Conservation (phyloP, 2,113 vertebrate genomes). For the Dicrurus megarhynchus region DNA sequence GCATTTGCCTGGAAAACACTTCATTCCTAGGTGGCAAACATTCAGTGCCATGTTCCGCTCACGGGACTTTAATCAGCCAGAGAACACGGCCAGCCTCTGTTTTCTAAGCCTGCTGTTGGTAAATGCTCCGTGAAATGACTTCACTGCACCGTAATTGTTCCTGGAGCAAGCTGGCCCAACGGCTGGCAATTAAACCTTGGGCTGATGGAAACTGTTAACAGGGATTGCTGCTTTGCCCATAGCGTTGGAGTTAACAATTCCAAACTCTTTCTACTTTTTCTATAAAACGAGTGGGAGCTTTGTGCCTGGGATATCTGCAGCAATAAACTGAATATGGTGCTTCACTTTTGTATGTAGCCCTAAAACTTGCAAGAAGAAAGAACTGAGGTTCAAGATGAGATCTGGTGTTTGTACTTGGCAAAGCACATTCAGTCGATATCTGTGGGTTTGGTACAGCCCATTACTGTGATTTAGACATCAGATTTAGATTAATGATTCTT, state of each 20-base stretch:
- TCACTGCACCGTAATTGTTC: constrained; percentile 49
- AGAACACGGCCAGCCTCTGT: neutral
- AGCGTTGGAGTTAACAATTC: constrained; percentile 39
- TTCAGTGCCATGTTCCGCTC: neutral
- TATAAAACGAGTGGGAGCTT: constrained; percentile 34
- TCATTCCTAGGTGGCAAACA: neutral
- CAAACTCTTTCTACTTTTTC: constrained; percentile 55
- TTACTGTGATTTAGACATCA: neutral
- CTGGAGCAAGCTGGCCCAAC: constrained; percentile 51
- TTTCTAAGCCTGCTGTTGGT: constrained; percentile 50
- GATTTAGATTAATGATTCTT: neutral
- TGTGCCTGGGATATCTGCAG: constrained; percentile 37
- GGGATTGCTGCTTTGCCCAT: constrained; percentile 41
- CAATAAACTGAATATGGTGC: constrained; percentile 40
- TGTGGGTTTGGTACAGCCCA: neutral
- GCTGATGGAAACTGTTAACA: constrained; percentile 62
- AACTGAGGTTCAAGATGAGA: neutral
- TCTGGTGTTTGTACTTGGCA: neutral
- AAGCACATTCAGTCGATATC: neutral
- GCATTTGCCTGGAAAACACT: neutral
- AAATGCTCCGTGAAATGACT: constrained; percentile 64
- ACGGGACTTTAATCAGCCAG: neutral
- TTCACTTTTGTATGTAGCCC: neutral
- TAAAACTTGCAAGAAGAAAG: neutral
- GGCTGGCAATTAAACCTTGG: constrained; percentile 56